Evolutionary conservation across 2,113 vertebrate genomes (phyloP).

Genomic region (Xenopus laevis): DNA sequence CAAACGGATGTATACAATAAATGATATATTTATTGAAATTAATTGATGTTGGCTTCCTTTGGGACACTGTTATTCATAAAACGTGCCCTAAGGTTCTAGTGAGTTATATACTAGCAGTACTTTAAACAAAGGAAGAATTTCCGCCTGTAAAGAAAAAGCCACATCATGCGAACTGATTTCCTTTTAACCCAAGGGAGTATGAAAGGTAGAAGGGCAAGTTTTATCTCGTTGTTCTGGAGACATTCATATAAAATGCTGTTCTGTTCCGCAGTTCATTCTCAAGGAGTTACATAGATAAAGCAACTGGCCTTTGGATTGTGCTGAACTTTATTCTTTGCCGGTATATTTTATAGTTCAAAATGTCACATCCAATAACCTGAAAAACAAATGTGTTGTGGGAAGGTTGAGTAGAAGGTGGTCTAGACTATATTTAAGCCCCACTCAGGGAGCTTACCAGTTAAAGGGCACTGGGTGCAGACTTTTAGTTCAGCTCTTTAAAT

Average conservation of each 20-base stretch:
- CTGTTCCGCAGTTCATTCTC: constrained; percentile 25
- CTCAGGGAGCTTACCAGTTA: constrained; percentile 52
- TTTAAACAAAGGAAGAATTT: constrained; percentile 54
- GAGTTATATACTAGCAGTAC: constrained; percentile 44
- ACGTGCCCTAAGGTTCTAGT: constrained; percentile 50
- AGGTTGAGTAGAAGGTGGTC: constrained; percentile 48
- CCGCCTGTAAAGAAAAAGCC: constrained; percentile 50
- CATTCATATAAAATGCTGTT: constrained; percentile 7
- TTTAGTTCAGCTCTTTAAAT: constrained; percentile 54
- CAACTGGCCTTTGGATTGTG: constrained; percentile 19
- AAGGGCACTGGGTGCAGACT: constrained; percentile 48
- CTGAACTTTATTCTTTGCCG: constrained; percentile 37
- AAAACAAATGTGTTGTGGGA: not conserved
- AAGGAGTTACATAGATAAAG: constrained; percentile 19
- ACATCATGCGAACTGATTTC: constrained; percentile 43
- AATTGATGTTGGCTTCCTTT: constrained; percentile 52
- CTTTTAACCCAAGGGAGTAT: constrained; percentile 33
- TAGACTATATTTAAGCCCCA: constrained; percentile 43
- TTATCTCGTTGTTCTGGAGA: constrained; percentile 5
- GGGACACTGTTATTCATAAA: constrained; percentile 50
- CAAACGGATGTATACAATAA: constrained; percentile 21
- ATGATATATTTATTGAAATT: constrained; percentile 54
- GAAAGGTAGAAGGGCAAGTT: constrained; percentile 25
- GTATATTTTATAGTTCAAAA: constrained; percentile 44
- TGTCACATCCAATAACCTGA: constrained; percentile 33